These are phyloP conservation scores for Drosophila infuscata DNA, from an alignment of 2,888 invertebrate species.

Conservation along the genomic window DNA sequence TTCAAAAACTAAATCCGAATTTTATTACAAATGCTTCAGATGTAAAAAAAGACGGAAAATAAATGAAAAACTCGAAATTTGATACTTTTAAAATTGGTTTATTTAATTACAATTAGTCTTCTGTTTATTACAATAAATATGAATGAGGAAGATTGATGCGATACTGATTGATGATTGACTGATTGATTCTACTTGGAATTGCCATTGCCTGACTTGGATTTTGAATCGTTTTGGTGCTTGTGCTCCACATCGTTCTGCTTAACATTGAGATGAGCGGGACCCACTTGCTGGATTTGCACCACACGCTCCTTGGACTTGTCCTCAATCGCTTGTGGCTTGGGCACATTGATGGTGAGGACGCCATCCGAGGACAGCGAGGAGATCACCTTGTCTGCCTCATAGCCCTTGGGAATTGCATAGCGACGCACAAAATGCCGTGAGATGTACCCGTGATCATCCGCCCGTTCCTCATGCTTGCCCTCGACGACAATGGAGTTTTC, in stretches of 20 bases:
- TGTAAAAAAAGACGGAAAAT: neutral
- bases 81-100: neutral
- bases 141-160: neutral
- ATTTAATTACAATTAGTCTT: conserved; percentile 19
- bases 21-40: neutral
- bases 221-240: conserved; percentile 5
- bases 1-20: neutral
- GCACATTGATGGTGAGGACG: conserved; percentile 89
- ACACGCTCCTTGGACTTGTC: conserved; percentile 84
- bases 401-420: conserved; percentile 91
- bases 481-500: conserved; percentile 91
- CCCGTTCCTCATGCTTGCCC: conserved; percentile 91
- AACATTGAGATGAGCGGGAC: conserved; percentile 85
- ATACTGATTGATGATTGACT: neutral
- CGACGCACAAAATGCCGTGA: conserved; percentile 91
- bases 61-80: neutral
- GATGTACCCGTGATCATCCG: conserved; percentile 90
- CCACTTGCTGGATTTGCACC: conserved; percentile 88
- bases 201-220: conserved; percentile 28
- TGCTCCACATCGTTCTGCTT: conserved; percentile 57
- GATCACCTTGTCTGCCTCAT: conserved; percentile 90
- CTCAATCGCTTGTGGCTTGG: conserved; percentile 86
- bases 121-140: conserved; percentile 15
- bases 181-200: conserved; percentile 9
- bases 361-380: conserved; percentile 92